A percentile compares a stretch with the other conserved stretches of the same genome.
phyloP scores from a whole-genome alignment of 1,140 invertebrate genomes.

The Neodiprion lecontei region DNA sequence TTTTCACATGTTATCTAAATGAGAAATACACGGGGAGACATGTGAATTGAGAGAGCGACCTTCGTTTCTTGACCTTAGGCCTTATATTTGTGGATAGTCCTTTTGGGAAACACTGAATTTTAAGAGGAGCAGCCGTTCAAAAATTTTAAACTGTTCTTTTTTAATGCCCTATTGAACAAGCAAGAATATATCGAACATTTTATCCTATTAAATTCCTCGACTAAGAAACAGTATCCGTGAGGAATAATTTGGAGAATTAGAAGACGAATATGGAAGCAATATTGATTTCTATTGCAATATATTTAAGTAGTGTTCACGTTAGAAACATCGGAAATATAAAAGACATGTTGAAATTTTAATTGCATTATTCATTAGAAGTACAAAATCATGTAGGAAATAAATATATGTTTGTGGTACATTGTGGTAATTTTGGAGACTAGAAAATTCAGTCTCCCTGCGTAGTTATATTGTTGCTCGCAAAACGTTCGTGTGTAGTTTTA shows the following conservation, averaged over 20 bases:
- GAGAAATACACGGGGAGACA: too few relatives aligned
- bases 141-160: too few relatives aligned
- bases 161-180: too few relatives aligned
- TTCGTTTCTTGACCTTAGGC: too few relatives aligned
- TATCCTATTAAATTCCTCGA: too few relatives aligned
- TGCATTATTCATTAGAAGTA: constrained; percentile 51
- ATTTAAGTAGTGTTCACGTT: constrained; percentile 28
- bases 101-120: too few relatives aligned
- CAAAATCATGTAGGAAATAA: constrained; percentile 58
- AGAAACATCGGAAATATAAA: constrained; percentile 52
- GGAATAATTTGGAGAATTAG: background rate
- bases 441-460: constrained; percentile 46
- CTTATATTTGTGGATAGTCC: too few relatives aligned
- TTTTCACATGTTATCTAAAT: too few relatives aligned
- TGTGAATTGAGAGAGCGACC: too few relatives aligned
- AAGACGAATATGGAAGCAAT: background rate
- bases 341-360: constrained; percentile 49
- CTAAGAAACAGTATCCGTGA: background rate
- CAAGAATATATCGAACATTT: too few relatives aligned
- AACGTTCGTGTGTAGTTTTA: constrained; percentile 40
- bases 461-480: constrained; percentile 41
- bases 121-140: too few relatives aligned
- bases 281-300: constrained; percentile 1
- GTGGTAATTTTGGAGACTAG: constrained; percentile 44
- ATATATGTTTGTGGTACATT: constrained; percentile 47